Evolutionary conservation across 2,888 invertebrate species (phyloP).

Genomic region (Odontocerum albicorne): DNA sequence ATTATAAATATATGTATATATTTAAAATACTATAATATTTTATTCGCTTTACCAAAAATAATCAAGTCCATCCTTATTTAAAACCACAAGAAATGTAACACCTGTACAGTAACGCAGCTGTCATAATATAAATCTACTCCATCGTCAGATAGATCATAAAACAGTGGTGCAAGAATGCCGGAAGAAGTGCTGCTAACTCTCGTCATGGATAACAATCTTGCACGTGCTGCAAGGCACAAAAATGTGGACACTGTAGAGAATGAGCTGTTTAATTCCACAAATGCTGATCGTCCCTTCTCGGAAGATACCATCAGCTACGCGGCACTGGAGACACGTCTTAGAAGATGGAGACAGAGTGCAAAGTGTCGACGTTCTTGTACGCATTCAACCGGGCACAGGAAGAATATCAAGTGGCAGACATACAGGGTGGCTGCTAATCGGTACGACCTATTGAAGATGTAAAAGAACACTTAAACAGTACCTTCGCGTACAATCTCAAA

Average conservation of each 20-base stretch:
- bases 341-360: slow-evolving; percentile 5
- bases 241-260: slow-evolving; percentile 12
- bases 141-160: slow-evolving; percentile 5
- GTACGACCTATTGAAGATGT: too few species aligned
- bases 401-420: slow-evolving; percentile 1
- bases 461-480: too few species aligned
- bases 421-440: too few species aligned
- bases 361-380: slow-evolving; percentile 12
- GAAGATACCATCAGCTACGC: slow-evolving; percentile 18
- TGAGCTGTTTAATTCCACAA: slow-evolving; percentile 17
- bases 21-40: too few species aligned
- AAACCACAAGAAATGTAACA: background rate
- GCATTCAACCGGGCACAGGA: background rate
- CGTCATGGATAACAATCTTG: slow-evolving; percentile 18
- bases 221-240: slow-evolving; percentile 18
- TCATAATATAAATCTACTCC: background rate
- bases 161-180: slow-evolving; percentile 17
- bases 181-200: slow-evolving; percentile 15
- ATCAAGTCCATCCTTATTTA: too few species aligned
- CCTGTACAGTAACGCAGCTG: background rate
- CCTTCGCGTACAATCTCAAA: too few species aligned
- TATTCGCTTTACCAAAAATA: too few species aligned
- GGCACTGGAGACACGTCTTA: slow-evolving; percentile 18
- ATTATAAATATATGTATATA: too few species aligned
- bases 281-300: slow-evolving; percentile 18